A percentile compares a stretch with the other conserved stretches of the same genome.
Evolutionary conservation across 2,888 invertebrate genomes (phyloP).

Genomic region (Nephrotoma guestfalica): DNA sequence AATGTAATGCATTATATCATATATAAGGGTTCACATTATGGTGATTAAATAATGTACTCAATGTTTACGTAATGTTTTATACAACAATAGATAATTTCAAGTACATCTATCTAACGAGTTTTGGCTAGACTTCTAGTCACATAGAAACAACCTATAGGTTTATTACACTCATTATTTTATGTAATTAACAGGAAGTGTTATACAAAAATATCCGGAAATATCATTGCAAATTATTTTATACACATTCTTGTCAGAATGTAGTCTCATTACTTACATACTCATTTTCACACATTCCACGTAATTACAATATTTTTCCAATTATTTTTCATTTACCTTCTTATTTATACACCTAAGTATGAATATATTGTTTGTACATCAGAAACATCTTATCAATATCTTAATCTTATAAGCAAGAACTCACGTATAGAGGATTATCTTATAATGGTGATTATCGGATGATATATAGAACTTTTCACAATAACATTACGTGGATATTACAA

Average conservation of each 20-base stretch:
- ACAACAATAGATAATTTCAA: no score
- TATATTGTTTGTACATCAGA: background rate
- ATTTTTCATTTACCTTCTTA: background rate
- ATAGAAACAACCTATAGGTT: no score
- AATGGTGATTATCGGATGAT: no score
- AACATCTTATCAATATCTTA: background rate
- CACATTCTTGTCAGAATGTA: background rate
- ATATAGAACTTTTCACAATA: background rate
- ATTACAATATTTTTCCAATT: background rate
- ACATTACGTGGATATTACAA: background rate
- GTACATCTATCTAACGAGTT: no score
- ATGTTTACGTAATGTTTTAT: background rate
- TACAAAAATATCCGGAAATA: background rate
- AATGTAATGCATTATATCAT: background rate
- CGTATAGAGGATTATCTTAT: background rate
- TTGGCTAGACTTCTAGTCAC: no score
- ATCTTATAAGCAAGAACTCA: background rate
- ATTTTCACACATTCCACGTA: background rate
- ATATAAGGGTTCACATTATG: background rate
- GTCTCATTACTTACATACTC: background rate
- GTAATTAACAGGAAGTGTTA: no score
- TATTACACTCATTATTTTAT: no score
- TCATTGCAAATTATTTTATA: background rate
- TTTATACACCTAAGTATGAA: background rate
- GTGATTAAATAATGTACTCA: background rate